These are phyloP conservation scores for Erithacus rubecula DNA, from an alignment of 2,797 vertebrate species.

Conservation along the genomic window DNA sequence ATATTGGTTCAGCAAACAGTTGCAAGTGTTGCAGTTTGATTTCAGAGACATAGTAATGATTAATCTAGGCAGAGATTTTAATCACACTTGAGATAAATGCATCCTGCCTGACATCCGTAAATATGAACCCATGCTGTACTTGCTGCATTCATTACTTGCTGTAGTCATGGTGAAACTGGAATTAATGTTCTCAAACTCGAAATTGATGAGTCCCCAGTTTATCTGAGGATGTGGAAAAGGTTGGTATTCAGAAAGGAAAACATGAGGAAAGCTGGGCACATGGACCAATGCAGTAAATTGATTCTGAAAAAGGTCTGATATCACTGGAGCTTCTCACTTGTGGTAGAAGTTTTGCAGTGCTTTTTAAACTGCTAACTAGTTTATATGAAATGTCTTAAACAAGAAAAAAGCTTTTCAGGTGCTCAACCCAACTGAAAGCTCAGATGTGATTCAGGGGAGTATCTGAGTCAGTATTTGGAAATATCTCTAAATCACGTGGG, in stretches of 20 bases:
- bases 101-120: neutral
- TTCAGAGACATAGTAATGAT: neutral
- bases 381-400: neutral
- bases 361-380: neutral
- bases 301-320: neutral
- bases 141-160: neutral
- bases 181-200: neutral
- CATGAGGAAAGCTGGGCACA: neutral
- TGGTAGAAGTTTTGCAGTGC: neutral
- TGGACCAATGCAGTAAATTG: neutral
- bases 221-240: neutral
- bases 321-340: neutral
- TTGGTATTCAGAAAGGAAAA: neutral
- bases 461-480: constrained; percentile 17
- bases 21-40: neutral
- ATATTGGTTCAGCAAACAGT: neutral
- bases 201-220: neutral
- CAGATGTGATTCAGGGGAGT: neutral
- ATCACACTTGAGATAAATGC: neutral
- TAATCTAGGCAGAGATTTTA: neutral
- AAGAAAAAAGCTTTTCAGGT: neutral
- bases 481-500: neutral
- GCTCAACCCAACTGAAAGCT: neutral
- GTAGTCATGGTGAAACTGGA: neutral
- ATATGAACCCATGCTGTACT: neutral